Conservation (phyloP, 2,888 invertebrate species). For the Asteroscopus sphinx region DNA sequence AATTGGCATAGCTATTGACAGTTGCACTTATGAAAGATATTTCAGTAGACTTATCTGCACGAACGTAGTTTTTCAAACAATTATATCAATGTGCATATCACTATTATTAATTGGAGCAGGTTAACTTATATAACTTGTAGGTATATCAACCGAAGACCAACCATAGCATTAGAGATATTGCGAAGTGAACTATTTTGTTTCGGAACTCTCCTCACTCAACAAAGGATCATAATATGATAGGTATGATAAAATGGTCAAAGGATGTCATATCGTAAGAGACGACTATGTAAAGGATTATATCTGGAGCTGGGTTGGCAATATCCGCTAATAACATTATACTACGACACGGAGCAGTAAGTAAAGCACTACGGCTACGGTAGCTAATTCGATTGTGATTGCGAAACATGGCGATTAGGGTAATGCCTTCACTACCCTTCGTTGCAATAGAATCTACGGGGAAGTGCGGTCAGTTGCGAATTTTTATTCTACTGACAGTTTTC, state of each 20-base stretch:
- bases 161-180: not conserved
- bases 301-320: conserved; percentile 5
- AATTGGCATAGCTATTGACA: conserved; percentile 7
- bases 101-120: no score
- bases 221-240: not conserved
- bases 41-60: no score
- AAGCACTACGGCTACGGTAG: not conserved
- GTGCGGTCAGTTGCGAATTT: no score
- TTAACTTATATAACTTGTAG: not conserved
- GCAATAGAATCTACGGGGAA: no score
- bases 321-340: conserved; percentile 16
- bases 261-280: conserved; percentile 7
- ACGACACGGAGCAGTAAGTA: not conserved
- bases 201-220: not conserved
- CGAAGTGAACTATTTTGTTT: not conserved
- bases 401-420: conserved; percentile 7
- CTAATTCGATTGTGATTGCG: conserved; percentile 28
- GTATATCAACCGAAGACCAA: not conserved
- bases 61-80: no score
- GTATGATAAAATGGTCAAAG: not conserved
- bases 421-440: not conserved
- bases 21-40: not conserved
- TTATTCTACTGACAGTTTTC: no score
- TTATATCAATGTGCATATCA: no score
- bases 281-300: conserved; percentile 9